Conservation (phyloP, 2,888 invertebrate genomes). For the Tortricodes alternella region DNA sequence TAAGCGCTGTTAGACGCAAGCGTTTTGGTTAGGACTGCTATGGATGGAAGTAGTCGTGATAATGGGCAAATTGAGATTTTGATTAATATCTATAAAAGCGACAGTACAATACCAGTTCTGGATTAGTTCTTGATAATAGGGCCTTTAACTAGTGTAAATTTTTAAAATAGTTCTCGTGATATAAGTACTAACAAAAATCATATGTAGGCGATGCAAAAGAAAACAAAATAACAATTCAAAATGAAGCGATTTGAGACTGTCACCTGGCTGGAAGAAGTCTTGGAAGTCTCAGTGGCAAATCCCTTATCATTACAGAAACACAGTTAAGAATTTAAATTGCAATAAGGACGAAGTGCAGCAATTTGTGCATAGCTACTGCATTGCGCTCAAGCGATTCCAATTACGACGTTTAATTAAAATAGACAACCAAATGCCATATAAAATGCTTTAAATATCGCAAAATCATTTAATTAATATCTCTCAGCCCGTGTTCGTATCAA, state of each 20-base stretch:
- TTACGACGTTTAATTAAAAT: constrained; percentile 56
- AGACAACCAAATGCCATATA: constrained; percentile 45
- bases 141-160: too few relatives aligned
- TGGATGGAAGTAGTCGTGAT: background rate
- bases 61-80: background rate
- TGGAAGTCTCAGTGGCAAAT: too few relatives aligned
- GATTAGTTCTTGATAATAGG: too few relatives aligned
- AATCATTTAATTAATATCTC: constrained; percentile 39
- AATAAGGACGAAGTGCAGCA: constrained; percentile 46
- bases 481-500: constrained; percentile 43
- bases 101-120: too few relatives aligned
- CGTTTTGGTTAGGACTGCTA: background rate
- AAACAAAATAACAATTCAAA: too few relatives aligned
- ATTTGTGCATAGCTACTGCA: constrained; percentile 45
- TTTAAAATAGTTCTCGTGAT: too few relatives aligned
- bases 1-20: constrained; percentile 39
- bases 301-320: constrained; percentile 46
- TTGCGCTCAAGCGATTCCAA: constrained; percentile 41
- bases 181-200: too few relatives aligned
- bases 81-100: too few relatives aligned
- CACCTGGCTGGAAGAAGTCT: too few relatives aligned
- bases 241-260: too few relatives aligned
- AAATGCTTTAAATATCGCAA: constrained; percentile 37
- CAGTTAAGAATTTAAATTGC: constrained; percentile 30
- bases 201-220: too few relatives aligned